Evolutionary conservation across 2,888 invertebrate genomes (phyloP).

Genomic region (Apoda limacodes): DNA sequence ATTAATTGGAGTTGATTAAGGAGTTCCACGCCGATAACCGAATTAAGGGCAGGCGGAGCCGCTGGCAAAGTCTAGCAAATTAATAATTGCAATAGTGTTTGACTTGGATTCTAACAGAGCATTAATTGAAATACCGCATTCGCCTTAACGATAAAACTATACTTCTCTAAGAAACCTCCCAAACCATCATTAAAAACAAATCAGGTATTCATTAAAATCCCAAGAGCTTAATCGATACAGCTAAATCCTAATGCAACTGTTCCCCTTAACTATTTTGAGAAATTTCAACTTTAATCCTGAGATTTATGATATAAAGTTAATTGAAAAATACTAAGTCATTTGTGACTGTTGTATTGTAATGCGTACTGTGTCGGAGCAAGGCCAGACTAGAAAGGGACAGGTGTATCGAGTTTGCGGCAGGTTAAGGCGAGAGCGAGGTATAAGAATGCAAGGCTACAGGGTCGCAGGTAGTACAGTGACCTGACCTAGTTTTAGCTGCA

Average conservation of each 20-base stretch:
- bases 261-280: constrained; percentile 19
- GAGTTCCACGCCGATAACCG: no score
- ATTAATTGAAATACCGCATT: no score
- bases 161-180: no score
- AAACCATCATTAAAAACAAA: constrained; percentile 51
- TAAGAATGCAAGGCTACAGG: constrained; percentile 57
- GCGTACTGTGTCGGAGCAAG: constrained; percentile 42
- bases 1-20: no score
- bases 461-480: constrained; percentile 62
- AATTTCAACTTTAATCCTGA: constrained; percentile 25
- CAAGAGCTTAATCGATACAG: constrained; percentile 41
- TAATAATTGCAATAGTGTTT: no score
- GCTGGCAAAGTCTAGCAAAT: no score
- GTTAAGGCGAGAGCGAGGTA: constrained; percentile 31
- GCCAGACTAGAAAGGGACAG: constrained; percentile 38
- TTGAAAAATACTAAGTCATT: constrained; percentile 36
- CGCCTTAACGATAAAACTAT: no score
- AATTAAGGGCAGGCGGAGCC: no score
- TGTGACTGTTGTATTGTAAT: constrained; percentile 58
- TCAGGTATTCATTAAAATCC: constrained; percentile 31
- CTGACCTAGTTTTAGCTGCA: constrained; percentile 61
- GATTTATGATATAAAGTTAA: constrained; percentile 41
- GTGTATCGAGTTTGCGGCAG: constrained; percentile 20
- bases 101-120: no score
- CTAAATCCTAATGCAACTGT: constrained; percentile 32